Base-by-base conservation (phyloP, 2,888 invertebrate genomes). In the Acronicta psi region DNA sequence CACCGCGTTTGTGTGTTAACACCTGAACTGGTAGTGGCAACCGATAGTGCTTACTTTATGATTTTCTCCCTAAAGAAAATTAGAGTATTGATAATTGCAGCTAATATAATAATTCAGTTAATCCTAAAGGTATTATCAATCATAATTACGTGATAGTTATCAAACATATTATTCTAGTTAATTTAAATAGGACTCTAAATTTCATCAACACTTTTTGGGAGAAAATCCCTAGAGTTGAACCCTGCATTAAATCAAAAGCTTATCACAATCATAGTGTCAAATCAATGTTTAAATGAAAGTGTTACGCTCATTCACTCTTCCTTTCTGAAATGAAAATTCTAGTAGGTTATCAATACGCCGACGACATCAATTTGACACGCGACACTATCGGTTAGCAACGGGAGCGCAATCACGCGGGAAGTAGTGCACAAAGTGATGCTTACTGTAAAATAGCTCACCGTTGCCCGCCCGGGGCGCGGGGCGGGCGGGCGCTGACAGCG, bases 391-490 rank as follows among this genome's bases (percentile, higher is more conserved):
- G 71, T 43, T 25, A 37, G 23, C 14, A 49, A 17, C 10, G 50
- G 59, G 34, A 54, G 50, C 56, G 69, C 73, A 73, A 76, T 73
- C 70, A 63, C 52, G 45, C 63, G 42, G 54, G 80, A 77, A 79
- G 65, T 50, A 65, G 87, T 86, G 88, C 87, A 72, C 71, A 77
- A 52, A 78, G 77, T 70, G 88, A 92, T 93, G 93, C 94, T 93
- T 90, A 94, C 94, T 93, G 93, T 92, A 90, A 84, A 89, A 81
- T 79, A 83, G 88, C 93, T 93, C 94, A 94, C 94, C 94, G 88
- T 90, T 88, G 86, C 92, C 93, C 86, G 93, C 91, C 83, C 92
- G 83, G 73, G 94, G 94, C 80, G 91, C 90, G 81, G 92, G 86
- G 85, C 85, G 90, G 86, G 88, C 93, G 86, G 91, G 89, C 88